Base-by-base conservation (phyloP, 2,888 invertebrate genomes). In the Orchesella flavescens region DNA sequence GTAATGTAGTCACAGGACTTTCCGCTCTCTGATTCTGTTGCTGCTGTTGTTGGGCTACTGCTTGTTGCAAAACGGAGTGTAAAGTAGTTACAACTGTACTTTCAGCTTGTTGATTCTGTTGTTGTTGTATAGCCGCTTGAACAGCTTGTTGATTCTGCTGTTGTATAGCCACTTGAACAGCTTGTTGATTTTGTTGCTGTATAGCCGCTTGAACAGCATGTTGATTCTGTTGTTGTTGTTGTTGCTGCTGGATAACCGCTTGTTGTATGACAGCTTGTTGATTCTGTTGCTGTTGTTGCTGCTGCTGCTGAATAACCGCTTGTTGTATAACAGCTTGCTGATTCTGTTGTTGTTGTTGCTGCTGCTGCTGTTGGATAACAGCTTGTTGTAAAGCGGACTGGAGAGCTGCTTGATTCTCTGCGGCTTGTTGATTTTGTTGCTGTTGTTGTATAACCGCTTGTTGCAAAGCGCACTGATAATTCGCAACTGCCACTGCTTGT, bases 61-160 rank as follows among this genome's bases (percentile, higher is more conserved):
- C 84, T 63, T 85, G 85, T 44, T 85, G 85, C 3, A 87, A 72
- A 43, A 85, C 77, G 21, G 71, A 77, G 19, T 84, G 86, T n/a
- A n/a, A n/a, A n/a, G 82, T 68, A 3, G 83, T 19, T 19, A 72
- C 83, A 19, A 83, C 81, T 5, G 76, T 72, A 34, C 81, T 71
- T 19, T 76, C 7, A 66, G 72, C 44, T 4, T 44, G 44, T 12
- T 44, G 44, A 44, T 44, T 43, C 43, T 68, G 34, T 17, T 13
- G 44, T 15, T 10, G n/a, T 65, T 65, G 65, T 65, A 19, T 13
- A n/a, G n/a, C n/a, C n/a, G n/a, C n/a, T n/a, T n/a, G n/a, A 34
- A 34, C 34, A 4, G 34, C 34, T 34, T 34, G 34, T 34, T n/a
- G n/a, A 65, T 4, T 76, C 83, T 10, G 43, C 21, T 43, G 57